Conservation (phyloP, 1,140 invertebrate genomes). For the Streblospio benedicti region DNA sequence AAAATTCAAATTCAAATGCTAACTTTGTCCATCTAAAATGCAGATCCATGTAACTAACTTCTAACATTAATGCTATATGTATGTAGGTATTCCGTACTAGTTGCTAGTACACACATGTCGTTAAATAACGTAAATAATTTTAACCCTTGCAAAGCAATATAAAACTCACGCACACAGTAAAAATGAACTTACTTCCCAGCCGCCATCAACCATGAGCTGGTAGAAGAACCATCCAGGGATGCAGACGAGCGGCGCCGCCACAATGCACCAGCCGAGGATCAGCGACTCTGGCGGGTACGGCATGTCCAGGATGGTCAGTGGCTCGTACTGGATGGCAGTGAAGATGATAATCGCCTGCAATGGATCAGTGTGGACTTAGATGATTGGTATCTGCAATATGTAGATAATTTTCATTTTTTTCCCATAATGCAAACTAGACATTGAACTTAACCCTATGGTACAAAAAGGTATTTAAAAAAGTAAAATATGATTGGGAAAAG, state of each 20-base stretch:
- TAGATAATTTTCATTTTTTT: background rate
- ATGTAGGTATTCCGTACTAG: too few species aligned
- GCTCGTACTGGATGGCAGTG: conserved; percentile 10
- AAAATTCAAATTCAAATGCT: background rate
- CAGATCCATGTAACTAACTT: too few species aligned
- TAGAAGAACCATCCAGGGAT: background rate
- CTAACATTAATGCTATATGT: too few species aligned
- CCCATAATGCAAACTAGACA: background rate
- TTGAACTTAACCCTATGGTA: background rate
- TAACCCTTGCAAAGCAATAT: too few species aligned
- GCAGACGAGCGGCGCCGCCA: background rate
- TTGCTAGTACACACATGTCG: too few species aligned
- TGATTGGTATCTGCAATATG: background rate
- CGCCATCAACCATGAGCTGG: background rate
- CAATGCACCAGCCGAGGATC: background rate
- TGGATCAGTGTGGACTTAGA: background rate
- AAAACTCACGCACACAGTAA: background rate
- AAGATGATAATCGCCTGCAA: conserved; percentile 7
- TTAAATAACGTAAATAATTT: too few species aligned
- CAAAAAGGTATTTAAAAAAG: background rate
- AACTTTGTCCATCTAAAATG: too few species aligned
- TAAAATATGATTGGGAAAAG: background rate
- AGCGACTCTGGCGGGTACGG: conserved; percentile 2
- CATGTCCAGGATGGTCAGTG: conserved; percentile 1
- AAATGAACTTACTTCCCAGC: background rate